These are phyloP conservation scores for Keiferia lycopersicella DNA, from an alignment of 2,888 invertebrate species.

Conservation along the genomic window DNA sequence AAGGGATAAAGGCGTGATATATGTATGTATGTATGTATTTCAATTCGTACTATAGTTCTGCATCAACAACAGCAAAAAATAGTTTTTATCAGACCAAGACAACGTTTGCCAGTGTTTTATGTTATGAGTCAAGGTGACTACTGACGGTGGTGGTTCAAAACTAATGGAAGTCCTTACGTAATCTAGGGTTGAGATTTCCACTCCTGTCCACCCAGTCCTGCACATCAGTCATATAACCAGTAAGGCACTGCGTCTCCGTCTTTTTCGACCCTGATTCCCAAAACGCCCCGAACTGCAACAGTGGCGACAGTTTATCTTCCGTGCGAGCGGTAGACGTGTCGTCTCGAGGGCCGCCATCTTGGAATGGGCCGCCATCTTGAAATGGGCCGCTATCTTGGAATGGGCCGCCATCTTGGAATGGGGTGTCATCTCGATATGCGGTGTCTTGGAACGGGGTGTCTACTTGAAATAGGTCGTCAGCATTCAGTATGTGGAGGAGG, in stretches of 20 bases:
- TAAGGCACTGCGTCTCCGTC: conserved; percentile 47
- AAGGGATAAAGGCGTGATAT: too few relatives aligned
- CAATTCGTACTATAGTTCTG: too few relatives aligned
- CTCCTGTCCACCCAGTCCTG: conserved; percentile 61
- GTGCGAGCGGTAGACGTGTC: not conserved
- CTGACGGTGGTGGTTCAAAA: too few relatives aligned
- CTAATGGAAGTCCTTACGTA: conserved; percentile 42
- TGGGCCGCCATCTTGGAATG: not conserved
- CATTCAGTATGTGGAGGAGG: conserved; percentile 4
- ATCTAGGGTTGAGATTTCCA: conserved; percentile 44
- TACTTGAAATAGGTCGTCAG: not conserved
- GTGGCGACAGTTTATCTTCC: not conserved
- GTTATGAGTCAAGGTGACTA: too few relatives aligned
- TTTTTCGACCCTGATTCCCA: not conserved
- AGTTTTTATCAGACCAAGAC: too few relatives aligned
- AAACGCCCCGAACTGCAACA: not conserved
- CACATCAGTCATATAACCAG: conserved; percentile 65
- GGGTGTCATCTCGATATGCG: too few relatives aligned
- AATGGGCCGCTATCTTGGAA: not conserved
- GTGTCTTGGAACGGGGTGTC: not conserved
- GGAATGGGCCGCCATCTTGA: too few relatives aligned
- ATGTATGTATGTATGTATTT: too few relatives aligned
- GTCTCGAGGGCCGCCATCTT: too few relatives aligned
- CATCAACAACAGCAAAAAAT: too few relatives aligned
- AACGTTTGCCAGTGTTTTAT: too few relatives aligned